Conservation (phyloP, 2,797 vertebrate genomes). For the Enteromius afrohamiltoni region DNA sequence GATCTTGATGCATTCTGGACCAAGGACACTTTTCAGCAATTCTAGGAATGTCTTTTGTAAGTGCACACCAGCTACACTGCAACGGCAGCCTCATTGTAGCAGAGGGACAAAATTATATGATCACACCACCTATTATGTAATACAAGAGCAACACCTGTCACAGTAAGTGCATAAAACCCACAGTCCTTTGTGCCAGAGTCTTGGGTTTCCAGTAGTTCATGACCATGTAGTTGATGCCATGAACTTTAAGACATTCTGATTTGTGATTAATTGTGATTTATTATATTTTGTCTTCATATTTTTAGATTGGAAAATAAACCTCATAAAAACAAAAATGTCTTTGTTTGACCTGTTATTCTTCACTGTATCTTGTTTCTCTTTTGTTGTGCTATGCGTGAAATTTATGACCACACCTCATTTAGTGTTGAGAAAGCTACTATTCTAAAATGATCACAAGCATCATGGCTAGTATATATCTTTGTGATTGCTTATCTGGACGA, state of each 20-base stretch:
- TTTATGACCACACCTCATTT: not conserved
- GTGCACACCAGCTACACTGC: conserved; percentile 50
- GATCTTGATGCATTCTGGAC: conserved; percentile 42
- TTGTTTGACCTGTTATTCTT: not conserved
- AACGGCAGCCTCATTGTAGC: conserved; percentile 34
- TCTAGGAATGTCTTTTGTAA: conserved; percentile 44
- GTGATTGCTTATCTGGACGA: not conserved
- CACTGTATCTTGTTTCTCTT: not conserved
- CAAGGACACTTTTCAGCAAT: conserved; percentile 47
- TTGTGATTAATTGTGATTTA: conserved; percentile 65
- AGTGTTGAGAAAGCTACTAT: not conserved
- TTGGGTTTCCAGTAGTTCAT: conserved; percentile 55
- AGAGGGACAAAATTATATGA: conserved; percentile 32
- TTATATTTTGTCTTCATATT: conserved; percentile 69
- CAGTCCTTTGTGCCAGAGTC: conserved; percentile 58
- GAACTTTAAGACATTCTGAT: conserved; percentile 63
- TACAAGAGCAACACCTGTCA: conserved; percentile 36
- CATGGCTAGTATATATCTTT: not conserved
- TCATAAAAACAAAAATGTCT: conserved; percentile 64
- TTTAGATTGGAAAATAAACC: conserved; percentile 70
- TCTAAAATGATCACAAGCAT: not conserved
- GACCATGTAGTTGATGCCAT: conserved; percentile 57
- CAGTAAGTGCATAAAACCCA: conserved; percentile 53
- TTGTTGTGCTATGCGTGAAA: not conserved
- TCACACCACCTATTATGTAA: conserved; percentile 47